Evolutionary conservation across 1,140 invertebrate species (phyloP), one percentile per base, ranked within the genome.

Genomic region (Phocides pigmalion): DNA sequence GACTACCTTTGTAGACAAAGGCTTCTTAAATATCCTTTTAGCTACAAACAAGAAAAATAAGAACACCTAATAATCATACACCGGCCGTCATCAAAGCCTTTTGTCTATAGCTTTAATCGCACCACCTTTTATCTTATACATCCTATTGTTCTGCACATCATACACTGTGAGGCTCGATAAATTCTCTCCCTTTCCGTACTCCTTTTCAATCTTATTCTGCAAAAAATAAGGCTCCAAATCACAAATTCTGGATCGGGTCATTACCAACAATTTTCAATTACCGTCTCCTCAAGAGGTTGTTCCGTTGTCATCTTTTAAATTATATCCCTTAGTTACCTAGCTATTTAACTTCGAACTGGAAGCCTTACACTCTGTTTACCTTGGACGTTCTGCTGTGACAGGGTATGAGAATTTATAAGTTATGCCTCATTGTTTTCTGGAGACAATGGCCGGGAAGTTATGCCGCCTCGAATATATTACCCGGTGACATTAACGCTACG

Each of bases 181-280:
- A 62, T 62, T 66, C 35, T 64, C 59, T 39, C 9, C 9, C 17
- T 51, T 14, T 9, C 25, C 25, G 16, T n/a, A 49, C 11, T 2
- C 1, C 39, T 39, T 62, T 42, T 42, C 39, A 51, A 62, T 25
- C 64, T 66, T 64, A 66, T 12, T 4, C 4, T 4, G 16, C 41
- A 44, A 65, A 17, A 42, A 41, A 59, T 73, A 74, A 59, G 62
- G 53, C 58, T 42, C 28, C 53, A 62, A 68, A 63, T 72, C 32
- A 16, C 47, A 54, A 39, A 49, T 15, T 54, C 15, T 20, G 28
- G 20, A 35, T 46, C 35, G 58, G 58, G 65, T 76, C 66, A 79
- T 76, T 79, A 77, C 72, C 66, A 53, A 54, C 64, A 73, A 72
- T 79, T 76, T 82, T 82, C 79, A 79, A 82, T 79, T 79, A 79